A percentile compares a stretch with the other conserved stretches of the same genome.
Conservation (phyloP, 2,888 invertebrate species). For the Stomorhina lunata region DNA sequence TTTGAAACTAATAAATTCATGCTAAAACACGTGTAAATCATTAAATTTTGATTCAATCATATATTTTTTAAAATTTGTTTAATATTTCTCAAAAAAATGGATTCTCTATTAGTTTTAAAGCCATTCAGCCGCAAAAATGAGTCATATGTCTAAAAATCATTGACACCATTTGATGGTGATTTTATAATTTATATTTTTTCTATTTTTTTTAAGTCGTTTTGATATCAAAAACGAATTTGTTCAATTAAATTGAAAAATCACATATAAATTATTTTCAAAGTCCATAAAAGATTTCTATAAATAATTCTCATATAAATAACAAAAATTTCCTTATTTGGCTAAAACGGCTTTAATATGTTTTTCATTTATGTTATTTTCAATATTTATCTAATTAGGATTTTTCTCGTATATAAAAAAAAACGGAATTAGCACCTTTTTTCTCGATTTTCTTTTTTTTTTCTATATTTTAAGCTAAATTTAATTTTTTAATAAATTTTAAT, state of each 20-base stretch:
- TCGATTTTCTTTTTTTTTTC: background rate
- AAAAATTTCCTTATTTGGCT: conserved; percentile 59
- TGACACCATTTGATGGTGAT: conserved; percentile 52
- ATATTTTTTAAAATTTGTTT: conserved; percentile 8
- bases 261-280: conserved; percentile 31
- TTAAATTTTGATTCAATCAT: conserved; percentile 25
- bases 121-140: conserved; percentile 1
- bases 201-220: conserved; percentile 15
- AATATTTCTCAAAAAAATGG: too few relatives aligned
- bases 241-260: conserved; percentile 62
- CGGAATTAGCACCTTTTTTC: conserved; percentile 50
- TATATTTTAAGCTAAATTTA: conserved; percentile 4
- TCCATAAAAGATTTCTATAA: background rate
- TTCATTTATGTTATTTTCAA: background rate
- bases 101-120: too few relatives aligned
- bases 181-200: background rate
- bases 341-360: conserved; percentile 38
- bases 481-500: conserved; percentile 11
- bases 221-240: conserved; percentile 51
- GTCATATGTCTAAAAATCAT: conserved; percentile 56
- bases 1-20: background rate
- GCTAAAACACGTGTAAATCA: conserved; percentile 47
- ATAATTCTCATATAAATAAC: too few relatives aligned
- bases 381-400: conserved; percentile 22
- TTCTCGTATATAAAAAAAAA: conserved; percentile 44